phyloP scores from a whole-genome alignment of 2,797 vertebrate genomes.

The Ispidina picta region DNA sequence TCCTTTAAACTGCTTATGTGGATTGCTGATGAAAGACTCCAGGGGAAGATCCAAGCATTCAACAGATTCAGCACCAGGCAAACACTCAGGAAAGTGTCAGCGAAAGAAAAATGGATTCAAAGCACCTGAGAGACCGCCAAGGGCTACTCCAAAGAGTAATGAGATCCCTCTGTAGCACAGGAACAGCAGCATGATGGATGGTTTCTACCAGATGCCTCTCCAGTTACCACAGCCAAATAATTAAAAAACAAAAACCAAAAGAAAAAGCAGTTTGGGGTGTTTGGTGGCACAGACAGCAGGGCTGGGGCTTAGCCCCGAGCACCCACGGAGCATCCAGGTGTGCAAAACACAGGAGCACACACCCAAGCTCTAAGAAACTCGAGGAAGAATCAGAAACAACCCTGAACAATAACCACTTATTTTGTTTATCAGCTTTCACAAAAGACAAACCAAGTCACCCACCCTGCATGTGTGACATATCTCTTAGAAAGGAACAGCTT shows the following conservation, averaged over 20 bases:
- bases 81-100: neutral
- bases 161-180: neutral
- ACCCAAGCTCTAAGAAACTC: neutral
- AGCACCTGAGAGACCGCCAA: neutral
- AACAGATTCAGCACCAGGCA: conserved; percentile 6
- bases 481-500: too few relatives aligned
- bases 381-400: neutral
- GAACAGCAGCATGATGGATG: neutral
- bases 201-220: neutral
- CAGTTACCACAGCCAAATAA: neutral
- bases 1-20: conserved; percentile 34
- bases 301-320: neutral
- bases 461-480: neutral
- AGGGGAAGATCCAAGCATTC: neutral
- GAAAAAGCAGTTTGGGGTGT: neutral
- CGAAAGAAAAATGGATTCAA: conserved; percentile 17
- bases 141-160: conserved; percentile 15
- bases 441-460: neutral
- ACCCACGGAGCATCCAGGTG: neutral
- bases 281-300: neutral
- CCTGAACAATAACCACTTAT: neutral
- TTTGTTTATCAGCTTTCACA: neutral
- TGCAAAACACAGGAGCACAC: neutral
- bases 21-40: conserved; percentile 17
- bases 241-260: too few relatives aligned